Evolutionary conservation across 2,888 invertebrate genomes (phyloP).

Genomic region (Diarsia mendica): DNA sequence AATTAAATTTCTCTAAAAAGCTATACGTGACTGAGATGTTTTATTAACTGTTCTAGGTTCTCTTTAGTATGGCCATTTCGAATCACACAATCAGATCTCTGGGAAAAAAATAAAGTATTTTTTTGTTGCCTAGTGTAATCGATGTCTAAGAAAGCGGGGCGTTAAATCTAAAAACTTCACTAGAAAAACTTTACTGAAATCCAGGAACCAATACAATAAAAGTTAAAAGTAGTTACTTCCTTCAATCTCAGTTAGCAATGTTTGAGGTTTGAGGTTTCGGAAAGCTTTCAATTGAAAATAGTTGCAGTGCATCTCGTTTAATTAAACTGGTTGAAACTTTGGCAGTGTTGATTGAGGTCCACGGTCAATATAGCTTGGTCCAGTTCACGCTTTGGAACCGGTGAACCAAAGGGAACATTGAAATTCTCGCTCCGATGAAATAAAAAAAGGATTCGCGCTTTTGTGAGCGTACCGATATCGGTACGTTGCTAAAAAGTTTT

Average conservation of each 20-base stretch:
- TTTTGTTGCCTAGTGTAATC: too few relatives aligned
- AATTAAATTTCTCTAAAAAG: too few relatives aligned
- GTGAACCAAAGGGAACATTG: conserved; percentile 3
- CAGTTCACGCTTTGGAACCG: neutral
- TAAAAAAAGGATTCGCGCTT: conserved; percentile 13
- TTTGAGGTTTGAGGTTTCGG: conserved; percentile 13
- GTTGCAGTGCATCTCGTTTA: conserved; percentile 31
- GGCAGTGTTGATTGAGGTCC: conserved; percentile 49
- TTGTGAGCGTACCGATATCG: conserved; percentile 10
- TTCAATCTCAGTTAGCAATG: conserved; percentile 10
- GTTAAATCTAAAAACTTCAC: too few relatives aligned
- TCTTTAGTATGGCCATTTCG: too few relatives aligned
- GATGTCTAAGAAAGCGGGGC: too few relatives aligned
- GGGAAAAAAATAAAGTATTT: too few relatives aligned
- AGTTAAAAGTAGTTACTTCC: conserved; percentile 6
- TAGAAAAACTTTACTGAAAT: neutral
- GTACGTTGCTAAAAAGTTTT: conserved; percentile 2
- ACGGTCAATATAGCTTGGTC: conserved; percentile 17
- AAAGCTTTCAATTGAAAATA: conserved; percentile 44
- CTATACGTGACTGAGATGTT: too few relatives aligned
- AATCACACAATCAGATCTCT: too few relatives aligned
- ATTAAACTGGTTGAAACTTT: conserved; percentile 32
- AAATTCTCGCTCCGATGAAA: conserved; percentile 18
- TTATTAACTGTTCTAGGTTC: too few relatives aligned
- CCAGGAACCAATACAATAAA: neutral